phyloP scores from a whole-genome alignment of 53 echinoderm and acorn worm species.

The Temnopleurus reevesii region DNA sequence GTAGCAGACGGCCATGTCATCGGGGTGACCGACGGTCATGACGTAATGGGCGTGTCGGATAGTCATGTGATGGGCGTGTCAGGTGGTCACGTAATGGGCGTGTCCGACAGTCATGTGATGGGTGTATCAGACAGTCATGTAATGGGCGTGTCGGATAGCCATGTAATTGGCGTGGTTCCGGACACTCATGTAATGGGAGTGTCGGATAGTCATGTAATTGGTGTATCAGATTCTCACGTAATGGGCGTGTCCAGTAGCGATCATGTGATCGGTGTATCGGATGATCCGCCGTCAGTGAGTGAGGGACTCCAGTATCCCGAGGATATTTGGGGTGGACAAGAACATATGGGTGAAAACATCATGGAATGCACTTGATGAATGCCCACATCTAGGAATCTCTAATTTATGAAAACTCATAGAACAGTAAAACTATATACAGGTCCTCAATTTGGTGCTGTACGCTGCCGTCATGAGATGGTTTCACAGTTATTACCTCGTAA shows the following conservation, averaged over 20 bases:
- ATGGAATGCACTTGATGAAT: slow-evolving; percentile 41
- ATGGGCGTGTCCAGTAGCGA: slow-evolving; percentile 13
- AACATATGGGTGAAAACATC: slow-evolving; percentile 25
- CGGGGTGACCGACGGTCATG: slow-evolving; percentile 27
- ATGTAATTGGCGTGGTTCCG: slow-evolving; percentile 25
- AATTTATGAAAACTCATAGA: slow-evolving; percentile 10
- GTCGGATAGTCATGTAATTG: slow-evolving; percentile 20
- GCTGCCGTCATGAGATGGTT: too few relatives aligned
- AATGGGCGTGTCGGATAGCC: slow-evolving; percentile 28
- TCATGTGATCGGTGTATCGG: slow-evolving; percentile 58
- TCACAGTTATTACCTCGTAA: too few relatives aligned
- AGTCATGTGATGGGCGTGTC: slow-evolving; percentile 53
- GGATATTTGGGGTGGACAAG: slow-evolving; percentile 55
- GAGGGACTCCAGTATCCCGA: slow-evolving; percentile 54
- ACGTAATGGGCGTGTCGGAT: slow-evolving; percentile 2
- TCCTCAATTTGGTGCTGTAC: too few relatives aligned
- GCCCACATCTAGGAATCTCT: background rate
- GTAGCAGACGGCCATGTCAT: slow-evolving; percentile 40
- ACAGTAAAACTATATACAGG: background rate
- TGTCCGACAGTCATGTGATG: slow-evolving; percentile 52
- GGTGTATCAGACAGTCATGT: slow-evolving; percentile 15
- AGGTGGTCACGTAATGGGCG: slow-evolving; percentile 29
- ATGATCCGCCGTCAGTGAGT: slow-evolving; percentile 45
- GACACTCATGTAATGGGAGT: slow-evolving; percentile 61
- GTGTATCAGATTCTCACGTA: slow-evolving; percentile 30